These are phyloP conservation scores for Rousettus madagascariensis DNA, from an alignment of 2,797 vertebrate species.

Conservation along the genomic window DNA sequence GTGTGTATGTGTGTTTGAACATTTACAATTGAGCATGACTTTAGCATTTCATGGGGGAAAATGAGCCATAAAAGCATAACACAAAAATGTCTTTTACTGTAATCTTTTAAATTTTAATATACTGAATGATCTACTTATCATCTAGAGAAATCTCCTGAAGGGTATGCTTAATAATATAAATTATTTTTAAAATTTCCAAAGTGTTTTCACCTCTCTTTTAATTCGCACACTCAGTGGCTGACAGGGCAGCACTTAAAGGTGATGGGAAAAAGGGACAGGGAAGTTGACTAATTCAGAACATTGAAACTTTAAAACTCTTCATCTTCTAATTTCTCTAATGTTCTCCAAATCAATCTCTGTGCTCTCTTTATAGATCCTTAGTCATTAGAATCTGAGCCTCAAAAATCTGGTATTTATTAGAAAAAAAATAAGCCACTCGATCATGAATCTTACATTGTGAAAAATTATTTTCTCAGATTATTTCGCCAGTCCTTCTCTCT, in stretches of 20 bases:
- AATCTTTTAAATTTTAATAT: slow-evolving; percentile 3
- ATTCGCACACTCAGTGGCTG: neutral
- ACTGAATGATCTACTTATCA: neutral
- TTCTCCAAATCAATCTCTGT: neutral
- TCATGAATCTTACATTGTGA: neutral
- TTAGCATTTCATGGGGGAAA: neutral
- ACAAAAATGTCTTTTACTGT: neutral
- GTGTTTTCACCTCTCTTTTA: neutral
- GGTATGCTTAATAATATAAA: neutral
- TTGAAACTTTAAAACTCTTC: neutral
- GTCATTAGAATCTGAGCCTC: neutral
- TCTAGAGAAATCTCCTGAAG: neutral
- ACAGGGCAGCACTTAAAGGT: neutral
- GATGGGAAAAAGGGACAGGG: neutral
- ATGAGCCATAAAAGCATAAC: neutral
- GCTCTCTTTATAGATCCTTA: neutral
- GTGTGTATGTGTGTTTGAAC: neutral
- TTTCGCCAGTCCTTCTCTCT: neutral
- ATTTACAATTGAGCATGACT: neutral
- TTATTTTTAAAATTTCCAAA: neutral
- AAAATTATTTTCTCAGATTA: neutral
- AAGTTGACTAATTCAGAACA: neutral
- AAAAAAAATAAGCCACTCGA: neutral
- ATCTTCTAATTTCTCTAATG: neutral
- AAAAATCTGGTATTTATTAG: neutral